Evolutionary conservation across 2,113 vertebrate genomes (phyloP), one percentile per base, ranked within the genome.

Genomic region (Perccottus glenii): DNA sequence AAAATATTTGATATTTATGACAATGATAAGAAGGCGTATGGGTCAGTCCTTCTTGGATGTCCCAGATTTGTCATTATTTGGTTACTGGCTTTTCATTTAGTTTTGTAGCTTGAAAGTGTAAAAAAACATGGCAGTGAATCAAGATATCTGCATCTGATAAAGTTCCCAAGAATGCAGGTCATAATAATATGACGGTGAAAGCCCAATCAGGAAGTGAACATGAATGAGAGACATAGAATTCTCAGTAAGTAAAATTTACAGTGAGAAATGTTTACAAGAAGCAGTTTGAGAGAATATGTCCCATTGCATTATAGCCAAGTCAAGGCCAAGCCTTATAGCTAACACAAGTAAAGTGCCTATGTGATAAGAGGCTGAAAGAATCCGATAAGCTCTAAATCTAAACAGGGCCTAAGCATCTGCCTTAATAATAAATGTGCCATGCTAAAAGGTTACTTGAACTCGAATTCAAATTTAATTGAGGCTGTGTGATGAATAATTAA

Each of bases 381-480:
- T 86, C 66, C 38, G 76, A 87, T 87, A 86, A 82, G 82, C 75
- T 83, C 82, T 78, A 87, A 80, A 90, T 87, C 86, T 84, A 91
- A 89, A 91, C 88, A 90, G 82, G 85, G 82, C 87, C 84, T 87
- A 89, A 90, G 86, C 83, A 86, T 83, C 80, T 69, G 73, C 85
- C 80, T 90, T 84, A 90, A 90, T 90, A 89, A 90, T 88, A 87
- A 83, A 90, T 89, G 85, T 67, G 70, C 81, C 76, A 82, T 77
- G 80, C 78, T 90, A 90, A 92, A 90, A 92, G 87, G 90, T 91
- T 90, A 92, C 87, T 90, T 90, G 86, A 91, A 90, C 88, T 86
- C 70, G 68, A 85, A 91, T 90, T 90, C 68, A 90, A 90, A 91
- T 89, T 89, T 90, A 91, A 91, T 87, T 91, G 89, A 90, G 85